phyloP scores from a whole-genome alignment of 2,888 invertebrate genomes.

The Drosophila imparisetae region DNA sequence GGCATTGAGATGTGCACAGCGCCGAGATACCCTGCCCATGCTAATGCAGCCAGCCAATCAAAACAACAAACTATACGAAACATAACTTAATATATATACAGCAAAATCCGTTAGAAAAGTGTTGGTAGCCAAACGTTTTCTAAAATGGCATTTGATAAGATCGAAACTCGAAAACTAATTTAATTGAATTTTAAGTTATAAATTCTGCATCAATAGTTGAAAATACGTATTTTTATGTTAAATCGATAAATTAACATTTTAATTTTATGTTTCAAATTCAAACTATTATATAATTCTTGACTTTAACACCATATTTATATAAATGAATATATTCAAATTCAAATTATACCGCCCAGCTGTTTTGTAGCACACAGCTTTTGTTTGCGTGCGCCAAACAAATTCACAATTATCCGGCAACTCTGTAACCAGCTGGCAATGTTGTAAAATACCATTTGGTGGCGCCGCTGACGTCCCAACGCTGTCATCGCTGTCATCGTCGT shows the following conservation, averaged over 20 bases:
- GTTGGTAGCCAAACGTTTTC: background rate
- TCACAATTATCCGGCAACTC: conserved; percentile 9
- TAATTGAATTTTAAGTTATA: background rate
- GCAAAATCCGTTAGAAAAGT: background rate
- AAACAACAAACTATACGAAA: background rate
- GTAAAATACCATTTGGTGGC: background rate
- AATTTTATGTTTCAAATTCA: too few relatives aligned
- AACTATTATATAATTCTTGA: background rate
- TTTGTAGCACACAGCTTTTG: background rate
- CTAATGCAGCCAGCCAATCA: background rate
- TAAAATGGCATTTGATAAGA: background rate
- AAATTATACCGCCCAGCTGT: background rate
- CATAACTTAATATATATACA: background rate
- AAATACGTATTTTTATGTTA: too few relatives aligned
- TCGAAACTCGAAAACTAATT: background rate
- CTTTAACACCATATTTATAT: background rate
- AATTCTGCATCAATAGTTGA: too few relatives aligned
- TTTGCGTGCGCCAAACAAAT: background rate
- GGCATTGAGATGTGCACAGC: background rate
- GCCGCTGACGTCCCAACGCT: conserved; percentile 44
- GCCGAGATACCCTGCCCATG: conserved; percentile 1
- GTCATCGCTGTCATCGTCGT: conserved; percentile 19
- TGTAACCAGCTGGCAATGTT: conserved; percentile 1
- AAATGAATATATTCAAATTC: background rate
- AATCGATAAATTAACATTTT: too few relatives aligned